These are phyloP conservation scores for Morpho deidamia DNA, from an alignment of 2,888 invertebrate species.

Conservation along the genomic window DNA sequence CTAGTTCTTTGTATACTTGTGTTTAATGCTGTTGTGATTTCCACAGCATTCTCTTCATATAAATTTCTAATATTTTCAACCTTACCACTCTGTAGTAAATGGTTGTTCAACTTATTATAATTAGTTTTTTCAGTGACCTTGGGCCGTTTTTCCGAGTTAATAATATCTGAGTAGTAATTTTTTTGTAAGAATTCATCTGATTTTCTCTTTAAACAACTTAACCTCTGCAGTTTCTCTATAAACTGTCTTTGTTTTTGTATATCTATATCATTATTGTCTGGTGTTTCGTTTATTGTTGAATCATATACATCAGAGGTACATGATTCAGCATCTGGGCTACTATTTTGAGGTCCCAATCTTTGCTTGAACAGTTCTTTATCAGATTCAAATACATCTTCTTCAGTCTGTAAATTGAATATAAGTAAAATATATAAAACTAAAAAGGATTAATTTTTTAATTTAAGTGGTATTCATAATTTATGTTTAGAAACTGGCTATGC, in stretches of 20 bases:
- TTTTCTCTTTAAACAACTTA: constrained; percentile 67
- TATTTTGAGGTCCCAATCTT: constrained; percentile 43
- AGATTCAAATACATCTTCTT: constrained; percentile 56
- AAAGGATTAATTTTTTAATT: too few relatives aligned
- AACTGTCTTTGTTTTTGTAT: constrained; percentile 62
- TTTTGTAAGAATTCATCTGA: constrained; percentile 68
- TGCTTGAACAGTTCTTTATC: constrained; percentile 56
- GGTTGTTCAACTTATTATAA: constrained; percentile 46
- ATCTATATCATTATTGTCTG: constrained; percentile 50
- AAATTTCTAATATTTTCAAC: constrained; percentile 55
- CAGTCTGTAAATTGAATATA: constrained; percentile 45
- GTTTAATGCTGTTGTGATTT: constrained; percentile 51
- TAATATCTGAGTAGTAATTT: constrained; percentile 57
- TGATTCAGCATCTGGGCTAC: constrained; percentile 51
- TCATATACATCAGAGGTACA: constrained; percentile 53
- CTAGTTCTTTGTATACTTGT: constrained; percentile 41
- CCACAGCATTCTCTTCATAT: constrained; percentile 57
- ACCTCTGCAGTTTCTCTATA: constrained; percentile 64
- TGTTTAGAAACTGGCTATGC: too few relatives aligned
- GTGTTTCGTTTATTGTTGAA: constrained; percentile 38
- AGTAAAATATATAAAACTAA: too few relatives aligned
- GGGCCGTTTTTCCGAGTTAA: constrained; percentile 59
- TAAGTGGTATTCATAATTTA: too few relatives aligned
- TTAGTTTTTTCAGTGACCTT: constrained; percentile 57
- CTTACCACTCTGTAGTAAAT: constrained; percentile 41